phyloP scores from a whole-genome alignment of 2,113 vertebrate genomes.

The Ceyx cyanopectus region DNA sequence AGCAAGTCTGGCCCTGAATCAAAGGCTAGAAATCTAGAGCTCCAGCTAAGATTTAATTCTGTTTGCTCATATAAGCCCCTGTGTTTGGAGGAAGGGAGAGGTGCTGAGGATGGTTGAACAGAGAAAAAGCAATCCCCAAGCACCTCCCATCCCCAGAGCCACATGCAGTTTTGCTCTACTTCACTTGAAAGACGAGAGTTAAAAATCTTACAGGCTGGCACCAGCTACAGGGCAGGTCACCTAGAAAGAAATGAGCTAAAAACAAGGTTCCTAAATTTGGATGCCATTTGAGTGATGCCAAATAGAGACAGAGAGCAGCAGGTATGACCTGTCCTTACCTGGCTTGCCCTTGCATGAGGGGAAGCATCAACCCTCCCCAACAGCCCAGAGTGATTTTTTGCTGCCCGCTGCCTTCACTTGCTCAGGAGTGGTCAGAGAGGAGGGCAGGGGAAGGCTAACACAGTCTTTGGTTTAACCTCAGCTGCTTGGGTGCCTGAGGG shows the following conservation, averaged over 20 bases:
- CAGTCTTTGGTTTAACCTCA: background rate
- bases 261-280: background rate
- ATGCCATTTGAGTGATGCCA: background rate
- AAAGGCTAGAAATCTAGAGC: background rate
- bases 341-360: background rate
- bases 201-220: accelerated
- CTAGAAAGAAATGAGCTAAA: background rate
- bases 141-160: background rate
- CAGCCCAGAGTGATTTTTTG: background rate
- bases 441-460: background rate
- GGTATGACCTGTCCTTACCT: background rate
- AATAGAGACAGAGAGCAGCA: background rate
- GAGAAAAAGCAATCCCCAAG: background rate
- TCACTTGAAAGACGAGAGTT: background rate
- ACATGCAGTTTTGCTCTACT: background rate
- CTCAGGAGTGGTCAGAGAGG: background rate
- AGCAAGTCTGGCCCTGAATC: background rate
- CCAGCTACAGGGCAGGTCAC: background rate
- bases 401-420: background rate
- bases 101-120: background rate
- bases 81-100: background rate
- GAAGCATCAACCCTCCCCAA: background rate
- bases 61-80: background rate
- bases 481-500: background rate
- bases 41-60: background rate